Conservation (phyloP, 2,113 vertebrate genomes). For the rabbit (Oryctolagus cuniculus) region mOryCun1.1 NC_091433.1:157261501-157262000, state of each 20-base stretch:
- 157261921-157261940: background rate
- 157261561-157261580: slow-evolving; percentile 19
- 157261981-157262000: background rate
- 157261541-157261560: background rate
- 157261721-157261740: slow-evolving; percentile 42
- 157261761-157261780: slow-evolving; percentile 22
- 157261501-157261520: background rate
- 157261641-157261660: slow-evolving; percentile 18
- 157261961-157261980: background rate
- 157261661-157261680: slow-evolving; percentile 38
- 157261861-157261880: slow-evolving; percentile 24
- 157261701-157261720: background rate
- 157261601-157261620: slow-evolving; percentile 37
- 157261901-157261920: background rate
- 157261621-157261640: slow-evolving; percentile 7
- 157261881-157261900: slow-evolving; percentile 47
- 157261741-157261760: slow-evolving; percentile 43
- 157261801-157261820: slow-evolving; percentile 11
- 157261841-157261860: slow-evolving; percentile 29
- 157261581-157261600: background rate
- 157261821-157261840: slow-evolving; percentile 46
- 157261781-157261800: background rate
- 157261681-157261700: background rate
- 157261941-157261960: slow-evolving; percentile 52
- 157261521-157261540: slow-evolving; percentile 39